Evolutionary conservation across 2,888 invertebrate genomes (phyloP).

Genomic region (Drosophila tanythrix): DNA sequence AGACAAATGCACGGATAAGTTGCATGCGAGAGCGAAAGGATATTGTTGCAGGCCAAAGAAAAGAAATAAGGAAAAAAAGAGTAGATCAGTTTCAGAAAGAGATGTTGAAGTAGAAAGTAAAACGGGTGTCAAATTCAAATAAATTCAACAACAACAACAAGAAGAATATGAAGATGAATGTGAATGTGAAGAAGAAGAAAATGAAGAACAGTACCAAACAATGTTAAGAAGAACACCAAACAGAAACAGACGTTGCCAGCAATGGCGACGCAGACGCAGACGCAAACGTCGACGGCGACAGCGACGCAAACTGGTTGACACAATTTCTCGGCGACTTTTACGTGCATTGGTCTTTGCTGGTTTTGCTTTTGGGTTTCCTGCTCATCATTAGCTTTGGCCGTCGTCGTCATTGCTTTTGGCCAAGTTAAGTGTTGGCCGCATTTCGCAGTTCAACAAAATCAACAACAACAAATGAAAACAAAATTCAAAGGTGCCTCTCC

Average conservation of each 20-base stretch:
- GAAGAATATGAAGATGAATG: not conserved
- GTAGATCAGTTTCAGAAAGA: not conserved
- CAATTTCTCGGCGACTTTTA: conserved; percentile 80
- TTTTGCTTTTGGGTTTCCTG: conserved; percentile 63
- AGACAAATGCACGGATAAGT: not conserved
- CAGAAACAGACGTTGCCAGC: conserved; percentile 23
- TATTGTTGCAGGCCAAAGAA: not conserved
- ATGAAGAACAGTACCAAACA: conserved; percentile 15
- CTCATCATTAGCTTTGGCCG: conserved; percentile 27
- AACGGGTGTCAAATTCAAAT: conserved; percentile 67
- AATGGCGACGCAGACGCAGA: conserved; percentile 19
- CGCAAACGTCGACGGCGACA: conserved; percentile 3
- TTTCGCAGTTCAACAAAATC: conserved; percentile 40
- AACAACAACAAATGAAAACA: conserved; percentile 4
- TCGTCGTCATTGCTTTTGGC: conserved; percentile 47
- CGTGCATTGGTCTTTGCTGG: conserved; percentile 56
- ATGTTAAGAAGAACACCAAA: conserved; percentile 54
- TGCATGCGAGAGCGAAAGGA: conserved; percentile 4
- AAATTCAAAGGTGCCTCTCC: conserved; percentile 1
- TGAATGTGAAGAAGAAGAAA: conserved; percentile 2
- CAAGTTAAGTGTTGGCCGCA: conserved; percentile 60
- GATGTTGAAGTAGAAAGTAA: conserved; percentile 52
- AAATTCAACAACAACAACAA: conserved; percentile 34
- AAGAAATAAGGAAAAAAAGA: not conserved
- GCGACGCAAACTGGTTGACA: conserved; percentile 74